phyloP scores from a whole-genome alignment of 1,140 invertebrate genomes.

The Bombus soroeensis region DNA sequence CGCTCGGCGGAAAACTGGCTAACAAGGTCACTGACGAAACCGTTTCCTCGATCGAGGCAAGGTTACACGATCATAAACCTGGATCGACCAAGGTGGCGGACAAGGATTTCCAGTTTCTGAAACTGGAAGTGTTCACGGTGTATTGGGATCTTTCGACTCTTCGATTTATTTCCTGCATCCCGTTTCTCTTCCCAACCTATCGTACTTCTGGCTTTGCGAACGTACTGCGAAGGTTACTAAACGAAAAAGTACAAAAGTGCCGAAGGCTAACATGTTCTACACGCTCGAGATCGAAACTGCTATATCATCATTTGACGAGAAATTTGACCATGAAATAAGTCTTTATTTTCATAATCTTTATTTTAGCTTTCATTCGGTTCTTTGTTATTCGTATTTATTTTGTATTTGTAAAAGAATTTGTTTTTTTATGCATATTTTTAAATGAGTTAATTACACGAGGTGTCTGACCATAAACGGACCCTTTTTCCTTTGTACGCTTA shows the following conservation, averaged over 20 bases:
- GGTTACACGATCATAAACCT: conserved; percentile 44
- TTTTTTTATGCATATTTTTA: not conserved
- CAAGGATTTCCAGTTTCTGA: conserved; percentile 31
- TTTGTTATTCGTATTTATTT: not conserved
- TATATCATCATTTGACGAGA: not conserved
- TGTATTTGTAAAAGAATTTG: conserved; percentile 34
- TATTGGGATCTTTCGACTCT: conserved; percentile 5
- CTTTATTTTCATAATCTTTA: not conserved
- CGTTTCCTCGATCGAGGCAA: conserved; percentile 37
- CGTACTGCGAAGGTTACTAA: not conserved
- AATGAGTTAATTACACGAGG: not conserved
- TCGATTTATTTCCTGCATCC: not conserved
- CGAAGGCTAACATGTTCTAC: not conserved
- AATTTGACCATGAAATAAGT: not conserved
- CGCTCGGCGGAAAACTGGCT: not conserved
- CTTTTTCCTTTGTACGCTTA: not conserved
- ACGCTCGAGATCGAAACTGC: not conserved
- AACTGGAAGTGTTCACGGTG: conserved; percentile 38
- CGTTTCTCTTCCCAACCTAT: not conserved
- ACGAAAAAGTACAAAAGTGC: not conserved
- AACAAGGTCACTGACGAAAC: conserved; percentile 40
- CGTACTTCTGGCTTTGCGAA: not conserved
- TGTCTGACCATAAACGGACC: not conserved
- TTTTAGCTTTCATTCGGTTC: conserved; percentile 1
- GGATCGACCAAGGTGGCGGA: conserved; percentile 1